phyloP scores from a whole-genome alignment of 2,888 invertebrate genomes.

The Nephrocerus scutellatus region DNA sequence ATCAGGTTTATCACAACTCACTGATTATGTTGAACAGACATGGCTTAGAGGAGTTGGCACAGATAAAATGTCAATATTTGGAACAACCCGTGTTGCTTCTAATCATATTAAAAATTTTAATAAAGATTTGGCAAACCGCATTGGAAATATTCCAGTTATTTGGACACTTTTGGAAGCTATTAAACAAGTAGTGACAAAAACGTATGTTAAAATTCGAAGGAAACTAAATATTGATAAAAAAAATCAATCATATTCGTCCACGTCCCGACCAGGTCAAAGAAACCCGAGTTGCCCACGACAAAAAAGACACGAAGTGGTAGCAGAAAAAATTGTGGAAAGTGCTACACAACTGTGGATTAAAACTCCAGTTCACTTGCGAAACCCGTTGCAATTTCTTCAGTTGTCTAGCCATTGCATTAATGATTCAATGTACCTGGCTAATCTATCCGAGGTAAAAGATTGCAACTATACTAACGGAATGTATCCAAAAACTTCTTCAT shows the following conservation, averaged over 20 bases:
- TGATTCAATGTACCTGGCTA: slow-evolving; percentile 25
- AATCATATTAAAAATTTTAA: slow-evolving; percentile 30
- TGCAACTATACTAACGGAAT: slow-evolving; percentile 18
- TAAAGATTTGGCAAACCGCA: slow-evolving; percentile 24
- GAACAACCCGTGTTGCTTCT: slow-evolving; percentile 27
- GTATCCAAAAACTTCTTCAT: slow-evolving; percentile 12
- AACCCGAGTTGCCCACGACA: slow-evolving; percentile 16
- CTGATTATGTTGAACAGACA: slow-evolving; percentile 27
- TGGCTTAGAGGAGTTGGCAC: slow-evolving; percentile 29
- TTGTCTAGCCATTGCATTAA: slow-evolving; percentile 30
- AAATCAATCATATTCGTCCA: slow-evolving; percentile 16
- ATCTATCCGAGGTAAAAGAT: slow-evolving; percentile 21
- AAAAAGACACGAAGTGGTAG: slow-evolving; percentile 22
- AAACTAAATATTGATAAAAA: slow-evolving; percentile 15
- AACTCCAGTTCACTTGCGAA: slow-evolving; percentile 30
- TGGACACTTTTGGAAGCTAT: slow-evolving; percentile 29
- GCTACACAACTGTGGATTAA: slow-evolving; percentile 32
- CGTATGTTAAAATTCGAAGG: slow-evolving; percentile 23
- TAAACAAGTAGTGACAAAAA: slow-evolving; percentile 27
- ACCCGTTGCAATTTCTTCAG: slow-evolving; percentile 30
- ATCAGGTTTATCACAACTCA: slow-evolving; percentile 19
- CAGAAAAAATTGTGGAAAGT: slow-evolving; percentile 28
- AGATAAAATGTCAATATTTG: slow-evolving; percentile 35
- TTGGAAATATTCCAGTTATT: slow-evolving; percentile 25
- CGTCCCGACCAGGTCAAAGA: no score